phyloP scores from a whole-genome alignment of 2,888 invertebrate genomes.

The Apotomis betuletana region DNA sequence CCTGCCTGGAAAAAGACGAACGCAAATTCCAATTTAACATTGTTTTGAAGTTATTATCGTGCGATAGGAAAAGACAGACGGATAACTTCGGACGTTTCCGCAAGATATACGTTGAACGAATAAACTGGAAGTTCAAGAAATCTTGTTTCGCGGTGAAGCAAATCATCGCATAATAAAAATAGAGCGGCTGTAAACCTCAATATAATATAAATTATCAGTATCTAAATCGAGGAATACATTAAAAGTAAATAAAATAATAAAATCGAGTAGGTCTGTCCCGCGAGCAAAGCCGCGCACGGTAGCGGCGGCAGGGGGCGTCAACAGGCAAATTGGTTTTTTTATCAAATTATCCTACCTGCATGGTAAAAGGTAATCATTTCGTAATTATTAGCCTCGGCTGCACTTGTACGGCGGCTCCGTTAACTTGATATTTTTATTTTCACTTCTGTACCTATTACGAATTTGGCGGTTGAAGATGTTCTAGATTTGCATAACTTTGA shows the following conservation, averaged over 20 bases:
- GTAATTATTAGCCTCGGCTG: constrained; percentile 37
- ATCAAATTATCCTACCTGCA: constrained; percentile 42
- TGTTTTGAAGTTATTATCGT: no score
- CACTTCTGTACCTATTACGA: constrained; percentile 2
- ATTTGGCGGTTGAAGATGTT: neutral
- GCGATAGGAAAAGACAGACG: no score
- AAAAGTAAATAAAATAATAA: neutral
- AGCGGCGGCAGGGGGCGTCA: constrained; percentile 37
- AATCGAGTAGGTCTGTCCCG: constrained; percentile 5
- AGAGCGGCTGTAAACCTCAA: no score
- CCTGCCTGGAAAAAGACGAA: no score
- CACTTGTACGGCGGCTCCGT: constrained; percentile 33
- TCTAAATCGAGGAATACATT: neutral
- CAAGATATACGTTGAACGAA: no score
- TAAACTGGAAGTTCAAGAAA: no score
- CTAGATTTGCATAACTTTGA: neutral
- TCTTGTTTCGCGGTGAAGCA: no score
- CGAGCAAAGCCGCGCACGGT: constrained; percentile 24
- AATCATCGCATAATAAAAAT: no score
- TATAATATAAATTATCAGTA: no score
- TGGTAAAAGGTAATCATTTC: constrained; percentile 41
- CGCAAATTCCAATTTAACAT: no score
- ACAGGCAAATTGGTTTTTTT: constrained; percentile 40
- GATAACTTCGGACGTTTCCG: no score
- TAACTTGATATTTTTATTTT: constrained; percentile 28